Conservation (phyloP, 1,140 invertebrate species). For the Zaprionus ornatus region DNA sequence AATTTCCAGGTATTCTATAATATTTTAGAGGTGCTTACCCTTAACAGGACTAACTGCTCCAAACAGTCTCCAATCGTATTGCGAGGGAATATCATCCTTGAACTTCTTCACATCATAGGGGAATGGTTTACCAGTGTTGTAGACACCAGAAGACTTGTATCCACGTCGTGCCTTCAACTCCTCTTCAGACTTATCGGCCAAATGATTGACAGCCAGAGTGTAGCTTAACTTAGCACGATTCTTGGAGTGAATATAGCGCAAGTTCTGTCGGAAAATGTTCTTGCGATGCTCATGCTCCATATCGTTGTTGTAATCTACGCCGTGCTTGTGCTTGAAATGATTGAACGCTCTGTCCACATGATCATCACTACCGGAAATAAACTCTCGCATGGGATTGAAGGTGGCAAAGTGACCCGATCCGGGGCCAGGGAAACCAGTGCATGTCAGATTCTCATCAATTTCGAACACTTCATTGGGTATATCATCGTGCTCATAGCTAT, state of each 20-base stretch:
- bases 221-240: conserved; percentile 92
- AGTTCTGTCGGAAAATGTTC: conserved; percentile 94
- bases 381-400: conserved; percentile 97
- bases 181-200: conserved; percentile 91
- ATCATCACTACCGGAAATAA: conserved; percentile 88
- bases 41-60: conserved; percentile 98
- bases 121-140: conserved; percentile 88
- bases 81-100: conserved; percentile 86
- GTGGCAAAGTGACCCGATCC: conserved; percentile 90
- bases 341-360: conserved; percentile 93
- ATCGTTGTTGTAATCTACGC: conserved; percentile 87
- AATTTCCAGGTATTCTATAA: not conserved
- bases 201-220: conserved; percentile 92
- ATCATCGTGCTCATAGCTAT: conserved; percentile 88
- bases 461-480: conserved; percentile 89
- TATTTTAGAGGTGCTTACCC: conserved; percentile 85
- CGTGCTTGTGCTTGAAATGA: conserved; percentile 90
- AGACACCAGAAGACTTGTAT: conserved; percentile 87
- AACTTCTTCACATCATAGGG: conserved; percentile 85
- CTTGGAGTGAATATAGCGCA: conserved; percentile 93
- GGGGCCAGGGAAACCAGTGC: conserved; percentile 94
- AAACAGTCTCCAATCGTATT: conserved; percentile 94
- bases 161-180: conserved; percentile 94
- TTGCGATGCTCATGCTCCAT: conserved; percentile 89
- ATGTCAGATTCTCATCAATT: conserved; percentile 88